phyloP scores from a whole-genome alignment of 2,113 vertebrate genomes.

The Ictalurus furcatus region DNA sequence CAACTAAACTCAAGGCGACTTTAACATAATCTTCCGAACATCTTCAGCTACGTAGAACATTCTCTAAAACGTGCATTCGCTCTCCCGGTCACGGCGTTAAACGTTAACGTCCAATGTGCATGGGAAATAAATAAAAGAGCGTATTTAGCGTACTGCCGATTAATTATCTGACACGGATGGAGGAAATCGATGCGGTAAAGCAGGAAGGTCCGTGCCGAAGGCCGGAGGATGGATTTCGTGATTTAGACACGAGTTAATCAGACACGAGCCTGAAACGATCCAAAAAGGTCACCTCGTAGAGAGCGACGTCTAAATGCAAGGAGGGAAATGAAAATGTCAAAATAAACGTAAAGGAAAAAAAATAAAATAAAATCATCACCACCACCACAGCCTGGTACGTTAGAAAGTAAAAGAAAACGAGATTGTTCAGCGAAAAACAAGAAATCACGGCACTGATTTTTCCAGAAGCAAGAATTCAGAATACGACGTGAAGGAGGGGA shows the following conservation, averaged over 20 bases:
- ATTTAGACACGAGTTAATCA: constrained; percentile 10
- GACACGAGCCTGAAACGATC: neutral
- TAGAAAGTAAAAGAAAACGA: constrained; percentile 48
- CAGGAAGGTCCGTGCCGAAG: constrained; percentile 54
- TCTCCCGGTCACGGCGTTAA: constrained; percentile 54
- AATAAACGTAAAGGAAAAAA: neutral
- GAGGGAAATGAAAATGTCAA: no score
- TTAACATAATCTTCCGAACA: neutral
- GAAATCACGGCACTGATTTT: constrained; percentile 34
- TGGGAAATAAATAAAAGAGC: constrained; percentile 66
- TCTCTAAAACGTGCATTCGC: constrained; percentile 47
- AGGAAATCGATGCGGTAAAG: constrained; percentile 5
- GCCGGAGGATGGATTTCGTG: constrained; percentile 47
- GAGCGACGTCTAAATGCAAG: neutral
- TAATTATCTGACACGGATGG: constrained; percentile 55
- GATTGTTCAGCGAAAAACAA: neutral
- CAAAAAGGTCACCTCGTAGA: neutral
- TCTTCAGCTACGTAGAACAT: constrained; percentile 17
- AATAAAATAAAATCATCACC: neutral
- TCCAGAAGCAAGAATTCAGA: constrained; percentile 9
- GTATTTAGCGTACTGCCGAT: constrained; percentile 47
- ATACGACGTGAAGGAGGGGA: constrained; percentile 46
- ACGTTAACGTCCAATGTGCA: constrained; percentile 64
- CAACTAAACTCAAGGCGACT: neutral
- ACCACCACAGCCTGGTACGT: constrained; percentile 33